A percentile compares a stretch with the other conserved stretches of the same genome.
phyloP scores from a whole-genome alignment of 2,888 invertebrate genomes.

The Dusona sp. region DNA sequence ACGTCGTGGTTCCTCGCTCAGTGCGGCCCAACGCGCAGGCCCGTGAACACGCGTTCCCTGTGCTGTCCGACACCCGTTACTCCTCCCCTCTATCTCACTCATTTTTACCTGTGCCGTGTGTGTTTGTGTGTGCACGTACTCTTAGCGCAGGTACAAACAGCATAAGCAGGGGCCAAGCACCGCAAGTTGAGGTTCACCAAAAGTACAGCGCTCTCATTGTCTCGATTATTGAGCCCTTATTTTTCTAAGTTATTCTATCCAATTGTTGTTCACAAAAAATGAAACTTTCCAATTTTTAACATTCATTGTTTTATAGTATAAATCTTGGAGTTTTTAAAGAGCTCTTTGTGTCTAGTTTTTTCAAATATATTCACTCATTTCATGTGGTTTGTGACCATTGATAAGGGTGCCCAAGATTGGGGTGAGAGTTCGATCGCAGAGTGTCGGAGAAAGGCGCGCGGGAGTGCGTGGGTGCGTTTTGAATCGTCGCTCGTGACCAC shows the following conservation, averaged over 20 bases:
- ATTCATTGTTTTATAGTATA: not conserved
- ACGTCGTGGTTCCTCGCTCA: constrained; percentile 73
- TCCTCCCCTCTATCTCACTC: constrained; percentile 10
- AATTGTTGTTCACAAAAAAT: not conserved
- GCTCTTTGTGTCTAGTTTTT: not conserved
- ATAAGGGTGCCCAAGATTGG: not conserved
- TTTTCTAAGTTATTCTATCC: not conserved
- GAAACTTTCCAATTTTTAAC: not conserved
- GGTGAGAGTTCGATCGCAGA: constrained; percentile 40
- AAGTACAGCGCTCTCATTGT: not conserved
- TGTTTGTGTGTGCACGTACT: constrained; percentile 27
- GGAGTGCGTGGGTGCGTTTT: constrained; percentile 61
- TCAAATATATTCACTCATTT: not conserved
- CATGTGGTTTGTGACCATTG: not conserved
- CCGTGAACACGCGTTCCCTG: constrained; percentile 78
- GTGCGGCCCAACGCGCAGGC: constrained; percentile 84
- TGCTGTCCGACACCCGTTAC: constrained; percentile 13
- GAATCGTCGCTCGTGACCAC: constrained; percentile 48
- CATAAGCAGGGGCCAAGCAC: constrained; percentile 16
- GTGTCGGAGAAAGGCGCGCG: constrained; percentile 54
- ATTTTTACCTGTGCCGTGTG: constrained; percentile 12
- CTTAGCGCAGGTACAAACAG: constrained; percentile 72
- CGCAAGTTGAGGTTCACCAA: constrained; percentile 12
- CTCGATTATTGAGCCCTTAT: not conserved
- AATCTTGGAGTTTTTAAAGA: not conserved